Evolutionary conservation across 2,113 vertebrate species (phyloP), one percentile per base, ranked within the genome.

Genomic region (Tenrec ecaudatus): DNA sequence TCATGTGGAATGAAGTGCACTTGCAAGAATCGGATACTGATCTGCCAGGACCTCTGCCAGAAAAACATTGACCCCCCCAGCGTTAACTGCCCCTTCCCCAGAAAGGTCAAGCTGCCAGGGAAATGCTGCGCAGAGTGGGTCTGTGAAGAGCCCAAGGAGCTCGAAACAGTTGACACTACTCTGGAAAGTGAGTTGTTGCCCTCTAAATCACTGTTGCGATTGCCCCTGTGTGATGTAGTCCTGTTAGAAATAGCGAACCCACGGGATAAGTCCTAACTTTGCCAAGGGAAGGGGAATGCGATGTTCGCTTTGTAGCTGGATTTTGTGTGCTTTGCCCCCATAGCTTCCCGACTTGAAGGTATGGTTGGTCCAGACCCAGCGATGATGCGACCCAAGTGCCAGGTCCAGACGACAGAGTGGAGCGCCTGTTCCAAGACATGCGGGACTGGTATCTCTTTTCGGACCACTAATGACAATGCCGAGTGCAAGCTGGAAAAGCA

Each of bases 71-170:
- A 98, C 16, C 98, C 99, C 93, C 99, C 47, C 47, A 53, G 12
- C 9, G 9, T 14, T 10, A 10, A 53, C 47, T 53, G 47, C 47
- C 47, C 9, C 47, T 53, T 12, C 47, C 47, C 47, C 2, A 5
- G 47, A 53, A 53, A 53, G 47, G 47, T 53, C 47, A 53, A 12
- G 12, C 47, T 99, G 2, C 98, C 99, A 0, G 99, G 99, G 1
- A 99, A 99, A 95, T 99, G 99, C 98, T 99, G 99, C 0, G 99
- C 99, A 97, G 99, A 99, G 97, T 99, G 99, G 99, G 98, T 99
- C 97, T 99, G 99, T 1, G 99, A 99, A 0, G 97, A 99, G 33
- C 98, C 98, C 69, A 97, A 97, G 82, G 97, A 96, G 76, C 97
- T 97, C 94, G 99, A 98, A 0, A 98, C 98, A 10, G 98, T 99